phyloP scores from a whole-genome alignment of 2,888 invertebrate genomes.

The Lasioglossum pauxillum region DNA sequence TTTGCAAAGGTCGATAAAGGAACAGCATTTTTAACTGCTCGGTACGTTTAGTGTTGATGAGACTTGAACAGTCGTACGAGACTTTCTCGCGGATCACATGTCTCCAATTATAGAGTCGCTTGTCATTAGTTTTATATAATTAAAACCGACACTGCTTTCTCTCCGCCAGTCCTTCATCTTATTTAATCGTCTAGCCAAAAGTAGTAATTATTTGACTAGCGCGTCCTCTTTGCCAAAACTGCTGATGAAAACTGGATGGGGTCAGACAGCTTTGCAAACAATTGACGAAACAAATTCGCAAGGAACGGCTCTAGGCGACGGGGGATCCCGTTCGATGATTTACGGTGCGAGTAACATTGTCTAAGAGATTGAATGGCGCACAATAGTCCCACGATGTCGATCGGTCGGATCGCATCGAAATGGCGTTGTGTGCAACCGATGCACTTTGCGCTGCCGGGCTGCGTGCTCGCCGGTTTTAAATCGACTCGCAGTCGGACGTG shows the following conservation, averaged over 20 bases:
- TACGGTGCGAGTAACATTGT: background rate
- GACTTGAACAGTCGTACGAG: background rate
- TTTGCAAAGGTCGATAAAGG: too few relatives aligned
- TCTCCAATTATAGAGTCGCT: background rate
- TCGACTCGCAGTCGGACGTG: background rate
- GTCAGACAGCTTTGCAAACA: background rate
- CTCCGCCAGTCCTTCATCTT: background rate
- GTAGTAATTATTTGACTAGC: background rate
- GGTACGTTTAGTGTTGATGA: background rate
- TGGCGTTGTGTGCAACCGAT: conserved; percentile 65
- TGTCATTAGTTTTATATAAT: background rate
- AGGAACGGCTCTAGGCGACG: background rate
- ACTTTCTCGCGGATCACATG: background rate
- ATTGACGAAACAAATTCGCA: background rate
- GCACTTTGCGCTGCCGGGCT: conserved; percentile 59
- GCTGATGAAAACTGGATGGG: background rate
- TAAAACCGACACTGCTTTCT: background rate
- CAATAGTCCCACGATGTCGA: background rate
- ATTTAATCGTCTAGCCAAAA: too few relatives aligned
- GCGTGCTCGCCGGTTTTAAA: conserved; percentile 33
- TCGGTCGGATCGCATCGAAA: conserved; percentile 36
- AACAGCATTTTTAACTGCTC: too few relatives aligned
- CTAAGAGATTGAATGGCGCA: background rate
- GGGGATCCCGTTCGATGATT: background rate
- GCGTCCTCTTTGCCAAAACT: background rate